Evolutionary conservation across 2,888 invertebrate species (phyloP).

Genomic region (Drosophila longiperda): DNA sequence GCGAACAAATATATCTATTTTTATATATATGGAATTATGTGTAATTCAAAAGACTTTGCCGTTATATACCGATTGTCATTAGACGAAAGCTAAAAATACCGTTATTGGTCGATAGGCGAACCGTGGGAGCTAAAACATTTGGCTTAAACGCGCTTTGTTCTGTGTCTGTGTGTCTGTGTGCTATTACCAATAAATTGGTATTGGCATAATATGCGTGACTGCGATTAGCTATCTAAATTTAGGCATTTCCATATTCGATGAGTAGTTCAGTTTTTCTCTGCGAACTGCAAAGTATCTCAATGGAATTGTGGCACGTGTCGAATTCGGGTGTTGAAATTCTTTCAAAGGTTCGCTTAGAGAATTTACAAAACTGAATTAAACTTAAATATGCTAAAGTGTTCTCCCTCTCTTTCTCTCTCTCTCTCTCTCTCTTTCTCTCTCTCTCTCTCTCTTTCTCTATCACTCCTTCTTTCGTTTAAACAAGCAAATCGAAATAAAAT

Average conservation of each 20-base stretch:
- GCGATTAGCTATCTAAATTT: background rate
- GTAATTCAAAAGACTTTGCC: conserved; percentile 60
- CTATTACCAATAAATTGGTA: conserved; percentile 4
- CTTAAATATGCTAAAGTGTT: conserved; percentile 32
- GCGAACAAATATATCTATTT: conserved; percentile 27
- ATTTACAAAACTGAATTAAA: conserved; percentile 16
- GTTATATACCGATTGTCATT: background rate
- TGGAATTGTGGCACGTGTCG: conserved; percentile 45
- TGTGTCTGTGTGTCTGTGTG: background rate
- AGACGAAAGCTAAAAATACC: conserved; percentile 39
- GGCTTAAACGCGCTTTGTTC: conserved; percentile 5
- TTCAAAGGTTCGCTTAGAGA: conserved; percentile 25
- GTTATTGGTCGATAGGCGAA: conserved; percentile 1
- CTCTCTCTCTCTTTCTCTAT: background rate
- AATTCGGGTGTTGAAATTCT: conserved; percentile 34
- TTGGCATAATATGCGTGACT: background rate
- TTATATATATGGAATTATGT: conserved; percentile 52
- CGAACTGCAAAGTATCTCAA: background rate
- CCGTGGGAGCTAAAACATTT: conserved; percentile 14
- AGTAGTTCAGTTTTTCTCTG: background rate
- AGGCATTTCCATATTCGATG: background rate
- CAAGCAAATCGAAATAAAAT: conserved; percentile 43
- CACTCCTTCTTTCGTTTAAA: background rate
- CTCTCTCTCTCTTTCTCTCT: background rate
- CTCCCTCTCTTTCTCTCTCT: background rate